Evolutionary conservation across 2,113 vertebrate species (phyloP).

Genomic region (Pollimyrus isidori): DNA sequence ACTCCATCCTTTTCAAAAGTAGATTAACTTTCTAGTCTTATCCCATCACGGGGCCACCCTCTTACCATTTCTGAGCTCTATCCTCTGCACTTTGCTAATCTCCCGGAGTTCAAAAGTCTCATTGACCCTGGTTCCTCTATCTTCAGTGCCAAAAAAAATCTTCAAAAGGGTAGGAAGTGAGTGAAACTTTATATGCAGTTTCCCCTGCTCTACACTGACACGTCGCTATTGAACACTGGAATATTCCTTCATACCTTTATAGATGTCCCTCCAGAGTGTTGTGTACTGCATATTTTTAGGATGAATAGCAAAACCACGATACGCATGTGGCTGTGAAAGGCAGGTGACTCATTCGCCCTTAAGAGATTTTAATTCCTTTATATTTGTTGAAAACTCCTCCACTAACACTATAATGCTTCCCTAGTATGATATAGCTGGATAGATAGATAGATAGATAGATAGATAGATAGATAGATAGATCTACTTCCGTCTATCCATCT

Average conservation of each 20-base stretch:
- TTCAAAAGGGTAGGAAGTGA: background rate
- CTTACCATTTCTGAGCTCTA: slow-evolving; percentile 13
- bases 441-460: background rate
- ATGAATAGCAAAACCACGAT: background rate
- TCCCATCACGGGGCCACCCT: background rate
- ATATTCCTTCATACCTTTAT: background rate
- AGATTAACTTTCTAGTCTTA: slow-evolving; percentile 8
- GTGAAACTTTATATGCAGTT: background rate
- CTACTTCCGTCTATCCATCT: background rate
- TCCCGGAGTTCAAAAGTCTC: slow-evolving; percentile 10
- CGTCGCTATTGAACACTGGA: background rate
- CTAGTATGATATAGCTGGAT: background rate
- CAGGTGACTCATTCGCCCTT: background rate
- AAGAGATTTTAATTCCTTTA: background rate
- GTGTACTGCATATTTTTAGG: background rate
- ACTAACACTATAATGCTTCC: background rate
- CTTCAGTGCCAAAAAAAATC: slow-evolving; percentile 1
- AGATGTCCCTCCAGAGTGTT: background rate
- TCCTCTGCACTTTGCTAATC: slow-evolving; percentile 13
- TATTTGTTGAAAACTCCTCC: background rate
- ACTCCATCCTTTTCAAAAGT: background rate
- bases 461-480: background rate
- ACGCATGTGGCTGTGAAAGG: background rate
- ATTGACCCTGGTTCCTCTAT: slow-evolving; percentile 7
- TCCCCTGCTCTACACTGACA: background rate